Percentiles rank a stretch among this genome's conserved stretches.
Evolutionary conservation across 2,888 invertebrate species (phyloP).

Genomic region (Troides helena): DNA sequence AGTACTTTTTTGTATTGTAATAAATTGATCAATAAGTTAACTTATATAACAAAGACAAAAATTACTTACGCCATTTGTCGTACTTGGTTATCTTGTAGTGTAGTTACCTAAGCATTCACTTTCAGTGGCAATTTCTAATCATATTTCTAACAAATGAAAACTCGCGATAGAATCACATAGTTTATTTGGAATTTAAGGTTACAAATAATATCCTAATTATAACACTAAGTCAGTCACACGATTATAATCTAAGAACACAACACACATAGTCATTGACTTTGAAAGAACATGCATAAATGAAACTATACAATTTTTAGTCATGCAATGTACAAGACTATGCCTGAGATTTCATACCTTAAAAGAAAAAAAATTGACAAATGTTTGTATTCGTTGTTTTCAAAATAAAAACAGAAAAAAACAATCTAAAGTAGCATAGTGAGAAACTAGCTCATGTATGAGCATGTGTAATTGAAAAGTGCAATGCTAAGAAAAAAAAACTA

Average conservation of each 20-base stretch:
- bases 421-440: not conserved
- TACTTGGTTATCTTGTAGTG: constrained; percentile 2
- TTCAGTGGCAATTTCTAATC: constrained; percentile 35
- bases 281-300: constrained; percentile 32
- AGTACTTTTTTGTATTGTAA: not conserved
- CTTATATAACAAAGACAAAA: constrained; percentile 1
- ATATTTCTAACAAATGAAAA: constrained; percentile 17
- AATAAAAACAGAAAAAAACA: not conserved
- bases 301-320: constrained; percentile 17
- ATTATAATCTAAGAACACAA: constrained; percentile 43
- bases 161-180: constrained; percentile 24
- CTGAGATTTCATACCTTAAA: constrained; percentile 16
- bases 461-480: not conserved
- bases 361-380: constrained; percentile 14
- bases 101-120: constrained; percentile 15
- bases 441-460: not conserved
- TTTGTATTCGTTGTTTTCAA: constrained; percentile 10
- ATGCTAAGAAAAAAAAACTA: not conserved
- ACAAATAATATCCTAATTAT: constrained; percentile 31
- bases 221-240: constrained; percentile 73
- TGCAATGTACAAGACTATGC: constrained; percentile 21
- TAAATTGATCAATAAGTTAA: not conserved
- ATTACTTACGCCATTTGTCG: constrained; percentile 18
- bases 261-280: constrained; percentile 37
- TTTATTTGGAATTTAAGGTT: constrained; percentile 28